Evolutionary conservation across 1,140 invertebrate species (phyloP).

Genomic region (Trachelipus rathkii): DNA sequence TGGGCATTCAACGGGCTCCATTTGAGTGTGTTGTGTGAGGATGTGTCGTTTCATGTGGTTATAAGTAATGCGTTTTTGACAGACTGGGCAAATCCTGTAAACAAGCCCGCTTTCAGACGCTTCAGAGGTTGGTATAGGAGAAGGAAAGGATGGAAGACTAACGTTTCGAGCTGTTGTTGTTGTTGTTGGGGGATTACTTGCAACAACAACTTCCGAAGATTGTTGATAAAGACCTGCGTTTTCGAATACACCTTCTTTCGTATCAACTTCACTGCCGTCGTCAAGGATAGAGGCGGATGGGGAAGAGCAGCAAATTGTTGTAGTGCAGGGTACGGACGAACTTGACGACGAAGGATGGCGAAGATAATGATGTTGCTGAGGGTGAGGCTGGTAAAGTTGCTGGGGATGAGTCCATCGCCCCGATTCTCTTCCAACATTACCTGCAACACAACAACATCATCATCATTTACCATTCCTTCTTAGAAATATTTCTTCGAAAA

Average conservation of each 20-base stretch:
- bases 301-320: too few relatives aligned
- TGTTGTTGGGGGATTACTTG: not conserved
- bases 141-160: not conserved
- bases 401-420: not conserved
- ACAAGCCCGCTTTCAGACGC: conserved; percentile 64
- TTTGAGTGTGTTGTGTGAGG: conserved; percentile 42
- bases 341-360: not conserved
- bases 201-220: not conserved
- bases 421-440: not conserved
- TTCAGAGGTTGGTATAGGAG: not conserved
- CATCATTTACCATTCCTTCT: not conserved
- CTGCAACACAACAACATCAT: not conserved
- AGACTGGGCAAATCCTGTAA: conserved; percentile 41
- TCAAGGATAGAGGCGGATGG: too few relatives aligned
- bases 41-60: conserved; percentile 45
- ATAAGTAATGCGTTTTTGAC: conserved; percentile 43
- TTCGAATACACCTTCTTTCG: not conserved
- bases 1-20: conserved; percentile 41
- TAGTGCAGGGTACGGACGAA: not conserved
- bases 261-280: not conserved
- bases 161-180: not conserved
- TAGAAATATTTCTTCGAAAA: too few relatives aligned
- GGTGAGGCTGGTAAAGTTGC: not conserved
- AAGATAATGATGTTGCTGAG: not conserved
- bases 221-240: not conserved